Evolutionary conservation across 2,888 invertebrate genomes (phyloP), one percentile per base, ranked within the genome.

Genomic region (Napeogenes sylphis): DNA sequence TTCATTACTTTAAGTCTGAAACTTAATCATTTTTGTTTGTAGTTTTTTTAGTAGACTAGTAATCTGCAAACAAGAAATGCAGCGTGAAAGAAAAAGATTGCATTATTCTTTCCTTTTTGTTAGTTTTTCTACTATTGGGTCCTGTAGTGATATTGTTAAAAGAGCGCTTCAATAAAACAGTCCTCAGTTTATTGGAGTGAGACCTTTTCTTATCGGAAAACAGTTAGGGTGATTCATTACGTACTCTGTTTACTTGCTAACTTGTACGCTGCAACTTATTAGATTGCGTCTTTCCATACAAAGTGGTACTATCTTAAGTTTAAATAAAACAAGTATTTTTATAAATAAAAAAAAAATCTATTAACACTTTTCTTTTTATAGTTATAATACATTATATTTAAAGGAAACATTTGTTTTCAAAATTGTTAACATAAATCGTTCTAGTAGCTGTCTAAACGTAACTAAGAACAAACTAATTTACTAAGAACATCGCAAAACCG

Each of bases 91-190:
- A 21, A 21, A 21, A 42, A 10, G 73, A 81, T 79, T 78, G 82
- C 87, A 85, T 81, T 82, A 86, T 73, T 79, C 81, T 82, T 84
- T 85, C 83, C 85, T 87, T 86, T 89, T 89, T 89, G 87, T 84
- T 75, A 84, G 85, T 85, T 88, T 89, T 88, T 88, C 83, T 84
- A 79, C 80, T 84, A 80, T 80, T 84, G 82, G 83, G 81, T 82
- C 81, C 81, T 75, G 79, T 77, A 76, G 82, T 87, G 87, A 87
- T 86, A 85, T 81, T 83, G 79, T 82, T 84, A 84, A 87, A 88
- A 88, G 87, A 85, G 82, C 85, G 75, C 81, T 81, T 87, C 87
- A 87, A 87, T 88, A 88, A 88, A 87, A 85, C 84, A 85, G 83
- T 78, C 76, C 81, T 70, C 80, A 81, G 80, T 83, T 77, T 82